Evolutionary conservation across 2,797 vertebrate genomes (phyloP).

Genomic region (Agapornis canus): DNA sequence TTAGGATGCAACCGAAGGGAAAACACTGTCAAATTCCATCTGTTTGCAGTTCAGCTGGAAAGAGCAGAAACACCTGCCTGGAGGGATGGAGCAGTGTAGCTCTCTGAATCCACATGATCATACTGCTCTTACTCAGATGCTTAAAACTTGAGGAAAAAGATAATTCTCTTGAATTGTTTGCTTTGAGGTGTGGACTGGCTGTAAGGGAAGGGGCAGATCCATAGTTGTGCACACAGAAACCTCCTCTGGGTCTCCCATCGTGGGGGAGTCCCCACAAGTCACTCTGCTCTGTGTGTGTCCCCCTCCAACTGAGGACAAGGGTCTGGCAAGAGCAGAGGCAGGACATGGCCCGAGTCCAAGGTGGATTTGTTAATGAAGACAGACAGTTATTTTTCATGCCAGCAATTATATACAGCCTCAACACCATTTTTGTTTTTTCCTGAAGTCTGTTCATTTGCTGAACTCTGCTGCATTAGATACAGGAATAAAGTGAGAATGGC

Average conservation of each 20-base stretch:
- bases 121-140: conserved; percentile 22
- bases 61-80: conserved; percentile 60
- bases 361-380: background rate
- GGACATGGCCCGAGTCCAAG: too few species aligned
- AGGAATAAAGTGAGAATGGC: background rate
- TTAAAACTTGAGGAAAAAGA: background rate
- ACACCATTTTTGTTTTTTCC: background rate
- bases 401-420: background rate
- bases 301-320: background rate
- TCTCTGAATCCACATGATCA: background rate
- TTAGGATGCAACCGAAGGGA: conserved; percentile 25
- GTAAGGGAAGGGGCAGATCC: background rate
- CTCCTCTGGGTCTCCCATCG: background rate
- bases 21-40: conserved; percentile 51
- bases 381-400: background rate
- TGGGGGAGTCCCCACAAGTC: background rate
- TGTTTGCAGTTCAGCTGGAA: conserved; percentile 39
- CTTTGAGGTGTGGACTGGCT: background rate
- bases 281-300: accelerated
- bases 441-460: background rate
- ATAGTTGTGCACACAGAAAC: background rate
- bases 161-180: background rate
- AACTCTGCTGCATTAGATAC: background rate
- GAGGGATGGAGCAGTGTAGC: conserved; percentile 3
- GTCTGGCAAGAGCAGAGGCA: background rate